Evolutionary conservation across 2,797 vertebrate genomes (phyloP).

Genomic region (Myotis planiceps): DNA sequence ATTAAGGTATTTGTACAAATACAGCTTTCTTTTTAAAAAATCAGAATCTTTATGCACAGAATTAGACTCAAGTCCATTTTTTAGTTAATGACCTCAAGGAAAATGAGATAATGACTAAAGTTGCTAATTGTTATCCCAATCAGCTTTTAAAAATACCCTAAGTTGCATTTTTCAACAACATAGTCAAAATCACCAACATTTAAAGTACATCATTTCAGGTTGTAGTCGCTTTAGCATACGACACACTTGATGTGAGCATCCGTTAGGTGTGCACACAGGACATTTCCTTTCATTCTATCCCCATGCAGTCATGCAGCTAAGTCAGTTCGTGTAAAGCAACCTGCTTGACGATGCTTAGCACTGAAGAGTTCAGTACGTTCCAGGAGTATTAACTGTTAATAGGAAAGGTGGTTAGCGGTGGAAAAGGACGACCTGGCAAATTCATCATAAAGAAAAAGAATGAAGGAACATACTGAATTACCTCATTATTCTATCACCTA

Average conservation of each 20-base stretch:
- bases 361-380: constrained; percentile 67
- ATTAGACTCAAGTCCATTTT: constrained; percentile 21
- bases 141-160: background rate
- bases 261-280: constrained; percentile 74
- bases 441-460: constrained; percentile 69
- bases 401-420: constrained; percentile 82
- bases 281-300: constrained; percentile 58
- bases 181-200: background rate
- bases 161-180: constrained; percentile 30
- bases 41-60: constrained; percentile 38
- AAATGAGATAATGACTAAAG: background rate
- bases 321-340: constrained; percentile 76
- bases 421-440: constrained; percentile 82
- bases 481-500: constrained; percentile 99
- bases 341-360: constrained; percentile 74
- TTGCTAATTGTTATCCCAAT: background rate
- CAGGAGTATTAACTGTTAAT: constrained; percentile 74
- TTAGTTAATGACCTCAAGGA: background rate
- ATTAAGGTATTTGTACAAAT: constrained; percentile 20
- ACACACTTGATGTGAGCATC: constrained; percentile 77
- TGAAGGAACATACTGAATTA: constrained; percentile 89
- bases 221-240: constrained; percentile 51
- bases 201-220: background rate
- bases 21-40: background rate
- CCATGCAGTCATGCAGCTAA: constrained; percentile 87